Evolutionary conservation across 2,797 vertebrate species (phyloP), one percentile per base, ranked within the genome.

Genomic region (Emys orbicularis): DNA sequence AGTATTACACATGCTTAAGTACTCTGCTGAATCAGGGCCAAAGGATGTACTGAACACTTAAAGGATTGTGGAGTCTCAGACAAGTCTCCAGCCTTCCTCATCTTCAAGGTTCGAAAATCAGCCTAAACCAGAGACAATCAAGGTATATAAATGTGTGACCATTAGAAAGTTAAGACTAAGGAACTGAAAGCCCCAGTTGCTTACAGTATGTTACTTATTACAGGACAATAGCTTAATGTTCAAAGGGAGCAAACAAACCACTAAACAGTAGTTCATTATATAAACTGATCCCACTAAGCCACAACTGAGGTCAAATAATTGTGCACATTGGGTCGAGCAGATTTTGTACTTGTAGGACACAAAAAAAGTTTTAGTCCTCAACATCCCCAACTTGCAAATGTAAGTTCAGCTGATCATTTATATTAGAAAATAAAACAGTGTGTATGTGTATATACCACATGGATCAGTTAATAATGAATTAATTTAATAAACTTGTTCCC

Each of bases 41-140:
- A 84, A 68, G 13, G 37, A 91, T 23, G 44, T 2, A 41, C 0
- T 6, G 18, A 18, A 7, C 83, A 37, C 79, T 18, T 47, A 59
- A 29, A 57, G 56, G 31, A 80, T 16, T 31, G 27, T 8, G 49
- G 1, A 1, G 72, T 16, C 9, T 44, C 0, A 1, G 1, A 68
- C 65, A 37, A 37, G 37, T 47, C 74, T 49, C 27, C 12, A 77
- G 74, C 7, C 13, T 6, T 5, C 25, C 41, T 47, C n/a, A 72
- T 12, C 68, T 47, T 77, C 13, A 27, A 47, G 44, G 44, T 27
- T 77, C 4, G 2, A 49, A 72, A 77, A 34, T 31, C 61, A 0
- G 23, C 12, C 61, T 8, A 41, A 44, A n/a, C 49, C 31, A 80
- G n/a, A 18, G 5, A 34, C 3, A 8, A 31, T 19, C n/a, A 41